Evolutionary conservation across 2,113 vertebrate genomes (phyloP).

Genomic region (Vulpes vulpes): DNA sequence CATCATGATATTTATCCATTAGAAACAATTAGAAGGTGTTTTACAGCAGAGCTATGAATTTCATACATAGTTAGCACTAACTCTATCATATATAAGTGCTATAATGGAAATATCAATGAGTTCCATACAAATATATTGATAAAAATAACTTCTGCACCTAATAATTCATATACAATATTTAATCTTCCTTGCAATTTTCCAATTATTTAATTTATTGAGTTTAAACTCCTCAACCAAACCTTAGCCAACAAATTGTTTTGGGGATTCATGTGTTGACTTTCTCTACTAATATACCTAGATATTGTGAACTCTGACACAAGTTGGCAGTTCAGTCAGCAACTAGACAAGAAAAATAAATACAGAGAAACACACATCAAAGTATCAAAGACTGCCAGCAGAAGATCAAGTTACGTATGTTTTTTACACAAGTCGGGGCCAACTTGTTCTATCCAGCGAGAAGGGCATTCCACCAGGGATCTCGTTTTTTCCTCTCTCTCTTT

Average conservation of each 20-base stretch:
- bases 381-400: background rate
- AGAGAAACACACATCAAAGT: background rate
- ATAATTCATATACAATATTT: background rate
- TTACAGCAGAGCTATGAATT: background rate
- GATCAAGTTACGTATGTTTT: background rate
- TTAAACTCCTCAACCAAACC: background rate
- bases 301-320: background rate
- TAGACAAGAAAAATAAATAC: background rate
- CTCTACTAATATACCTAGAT: background rate
- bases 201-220: background rate
- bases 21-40: background rate
- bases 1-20: background rate
- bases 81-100: background rate
- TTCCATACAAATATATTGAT: background rate
- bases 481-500: too few relatives aligned
- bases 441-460: background rate
- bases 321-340: background rate
- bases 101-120: background rate
- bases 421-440: background rate
- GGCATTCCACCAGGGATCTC: background rate
- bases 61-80: background rate
- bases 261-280: background rate
- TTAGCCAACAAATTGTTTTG: background rate
- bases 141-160: background rate
- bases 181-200: background rate